Evolutionary conservation across 2,888 invertebrate genomes (phyloP).

Genomic region (Drosophila trichaetosa): DNA sequence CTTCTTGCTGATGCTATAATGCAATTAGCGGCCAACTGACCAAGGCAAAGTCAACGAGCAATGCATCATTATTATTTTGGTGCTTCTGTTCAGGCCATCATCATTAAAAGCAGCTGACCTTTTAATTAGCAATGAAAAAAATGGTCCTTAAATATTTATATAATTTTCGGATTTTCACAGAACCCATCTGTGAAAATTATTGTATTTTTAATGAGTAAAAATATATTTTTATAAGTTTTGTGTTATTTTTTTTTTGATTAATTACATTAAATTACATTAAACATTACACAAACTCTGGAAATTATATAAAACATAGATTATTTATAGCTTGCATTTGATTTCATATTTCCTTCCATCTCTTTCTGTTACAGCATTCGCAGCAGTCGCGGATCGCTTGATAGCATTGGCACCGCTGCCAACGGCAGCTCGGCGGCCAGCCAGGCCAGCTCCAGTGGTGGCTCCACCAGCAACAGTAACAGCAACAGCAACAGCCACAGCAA

Average conservation of each 20-base stretch:
- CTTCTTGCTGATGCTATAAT: conserved; percentile 10
- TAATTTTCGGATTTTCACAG: background rate
- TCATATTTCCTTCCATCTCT: background rate
- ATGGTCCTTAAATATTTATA: background rate
- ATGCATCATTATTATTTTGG: conserved; percentile 16
- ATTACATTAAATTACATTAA: no score
- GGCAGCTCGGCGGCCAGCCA: conserved; percentile 83
- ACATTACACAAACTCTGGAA: background rate
- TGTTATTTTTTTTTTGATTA: background rate
- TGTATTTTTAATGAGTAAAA: background rate
- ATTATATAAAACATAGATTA: background rate
- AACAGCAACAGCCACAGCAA: conserved; percentile 40
- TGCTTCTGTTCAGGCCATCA: conserved; percentile 24
- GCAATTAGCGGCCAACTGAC: conserved; percentile 29
- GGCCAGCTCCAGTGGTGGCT: conserved; percentile 78
- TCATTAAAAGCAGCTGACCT: conserved; percentile 24
- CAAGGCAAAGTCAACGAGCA: conserved; percentile 8
- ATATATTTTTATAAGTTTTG: background rate
- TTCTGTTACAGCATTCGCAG: conserved; percentile 82
- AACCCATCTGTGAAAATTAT: background rate
- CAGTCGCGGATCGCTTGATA: conserved; percentile 85
- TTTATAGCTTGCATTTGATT: background rate
- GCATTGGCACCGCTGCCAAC: conserved; percentile 83
- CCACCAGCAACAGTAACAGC: conserved; percentile 53
- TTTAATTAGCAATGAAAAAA: background rate